Evolutionary conservation across 2,113 vertebrate genomes (phyloP), one percentile per base, ranked within the genome.

Genomic region (Myotis yumanensis): DNA sequence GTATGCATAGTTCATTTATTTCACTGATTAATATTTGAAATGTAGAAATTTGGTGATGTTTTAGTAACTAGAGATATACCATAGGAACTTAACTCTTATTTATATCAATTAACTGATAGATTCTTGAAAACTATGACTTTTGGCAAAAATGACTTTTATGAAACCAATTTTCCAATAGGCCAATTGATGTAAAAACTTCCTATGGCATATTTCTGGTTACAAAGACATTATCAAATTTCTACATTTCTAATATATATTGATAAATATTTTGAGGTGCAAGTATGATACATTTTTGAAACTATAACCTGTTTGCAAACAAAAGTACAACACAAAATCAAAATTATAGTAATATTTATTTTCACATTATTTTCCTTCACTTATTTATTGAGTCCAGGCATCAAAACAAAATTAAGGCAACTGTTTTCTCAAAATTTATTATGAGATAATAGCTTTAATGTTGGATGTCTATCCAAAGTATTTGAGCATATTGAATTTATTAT

Each of bases 371-470:
- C 64, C 75, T 81, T 16, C 6, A 52, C 11, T 77, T 64, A 89
- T 43, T 83, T 93, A 62, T 66, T 69, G 25, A 76, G 7, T 69
- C 30, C 32, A 72, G 28, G 2, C 8, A 71, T 79, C 46, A 25
- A 93, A 93, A 92, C 7, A 69, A 77, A 77, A 66, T 79, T 89
- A 54, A 28, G 40, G 28, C 7, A 76, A 68, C 23, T 77, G 80
- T 54, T 96, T 94, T 84, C 23, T 83, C 48, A 72, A 8, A 72
- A 81, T 77, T 90, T 91, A 35, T 46, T 66, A 37, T 83, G 25
- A 66, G 22, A 75, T 66, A 62, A 25, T 87, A 68, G 12, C 9
- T 68, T 92, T 77, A 40, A 57, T 84, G 23, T 52, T 84, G 15
- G 22, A 72, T 72, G 7, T 40, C 18, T 66, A 8, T 87, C 17